Conservation (phyloP, 2,888 invertebrate species). For the Drosophila buzzatii region DNA sequence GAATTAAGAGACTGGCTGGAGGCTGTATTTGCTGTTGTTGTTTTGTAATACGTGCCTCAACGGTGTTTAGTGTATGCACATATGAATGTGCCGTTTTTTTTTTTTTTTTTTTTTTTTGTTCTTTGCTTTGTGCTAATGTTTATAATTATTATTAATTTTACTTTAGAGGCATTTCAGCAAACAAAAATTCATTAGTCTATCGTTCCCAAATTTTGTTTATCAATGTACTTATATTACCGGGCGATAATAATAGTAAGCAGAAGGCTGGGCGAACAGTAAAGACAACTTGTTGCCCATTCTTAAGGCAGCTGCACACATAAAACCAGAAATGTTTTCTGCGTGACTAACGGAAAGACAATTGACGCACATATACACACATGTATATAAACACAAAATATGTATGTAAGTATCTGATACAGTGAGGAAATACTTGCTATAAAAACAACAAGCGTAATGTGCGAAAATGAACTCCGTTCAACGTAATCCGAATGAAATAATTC, state of each 20-base stretch:
- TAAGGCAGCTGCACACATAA: constrained; percentile 59
- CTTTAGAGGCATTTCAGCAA: constrained; percentile 24
- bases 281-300: constrained; percentile 54
- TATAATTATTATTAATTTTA: constrained; percentile 50
- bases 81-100: constrained; percentile 10
- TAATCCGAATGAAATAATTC: constrained; percentile 65
- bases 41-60: constrained; percentile 18
- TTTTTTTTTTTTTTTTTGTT: neutral
- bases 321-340: constrained; percentile 57
- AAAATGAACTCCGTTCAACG: constrained; percentile 57
- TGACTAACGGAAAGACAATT: constrained; percentile 66
- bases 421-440: constrained; percentile 64
- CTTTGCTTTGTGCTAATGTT: constrained; percentile 33
- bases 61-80: constrained; percentile 32
- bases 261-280: constrained; percentile 17
- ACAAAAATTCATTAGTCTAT: constrained; percentile 22
- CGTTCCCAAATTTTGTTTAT: constrained; percentile 42
- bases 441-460: constrained; percentile 53
- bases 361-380: constrained; percentile 15
- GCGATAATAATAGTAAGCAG: constrained; percentile 33
- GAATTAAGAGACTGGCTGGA: constrained; percentile 10
- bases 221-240: constrained; percentile 37
- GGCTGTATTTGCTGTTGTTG: constrained; percentile 1
- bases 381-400: neutral
- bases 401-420: constrained; percentile 60